Percentiles rank a stretch among this genome's conserved stretches.
Evolutionary conservation across 2,113 vertebrate species (phyloP).

Genomic region (Campylomormyrus numenius): DNA sequence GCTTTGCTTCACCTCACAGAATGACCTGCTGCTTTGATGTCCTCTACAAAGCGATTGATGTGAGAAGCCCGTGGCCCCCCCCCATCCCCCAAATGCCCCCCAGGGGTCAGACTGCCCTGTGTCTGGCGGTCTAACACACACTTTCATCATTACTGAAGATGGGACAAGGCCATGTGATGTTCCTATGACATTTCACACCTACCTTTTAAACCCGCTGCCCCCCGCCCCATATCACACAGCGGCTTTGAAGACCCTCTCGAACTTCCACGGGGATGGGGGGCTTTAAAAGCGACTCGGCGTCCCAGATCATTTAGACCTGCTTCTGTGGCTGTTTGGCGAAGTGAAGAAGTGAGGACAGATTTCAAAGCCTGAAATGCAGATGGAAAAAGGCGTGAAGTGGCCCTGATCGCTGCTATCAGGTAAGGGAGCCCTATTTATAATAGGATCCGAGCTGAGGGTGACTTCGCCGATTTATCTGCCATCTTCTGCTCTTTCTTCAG

Average conservation of each 20-base stretch:
- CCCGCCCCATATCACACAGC: constrained; percentile 47
- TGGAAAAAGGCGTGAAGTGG: not conserved
- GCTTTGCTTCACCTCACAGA: not conserved
- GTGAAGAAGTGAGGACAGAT: not conserved
- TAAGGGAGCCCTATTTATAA: not conserved
- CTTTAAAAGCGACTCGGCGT: constrained; percentile 35
- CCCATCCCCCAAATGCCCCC: not conserved
- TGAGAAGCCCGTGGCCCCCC: not conserved
- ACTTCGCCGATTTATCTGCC: not conserved
- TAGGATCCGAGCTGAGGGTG: not conserved
- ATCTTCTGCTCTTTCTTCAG: not conserved
- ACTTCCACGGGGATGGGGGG: constrained; percentile 5
- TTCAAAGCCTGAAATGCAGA: not conserved
- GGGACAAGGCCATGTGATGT: constrained; percentile 42
- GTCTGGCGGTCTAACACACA: not conserved
- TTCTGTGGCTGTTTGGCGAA: not conserved
- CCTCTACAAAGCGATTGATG: not conserved
- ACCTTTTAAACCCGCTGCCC: constrained; percentile 34
- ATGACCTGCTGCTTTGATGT: not conserved
- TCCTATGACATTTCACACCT: constrained; percentile 56
- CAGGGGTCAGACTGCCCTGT: not conserved
- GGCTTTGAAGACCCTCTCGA: constrained; percentile 47
- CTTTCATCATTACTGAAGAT: constrained; percentile 28
- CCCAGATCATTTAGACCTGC: constrained; percentile 15
- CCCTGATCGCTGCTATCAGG: not conserved